These are phyloP conservation scores for Hyperoodon ampullatus DNA, from an alignment of 2,113 vertebrate species.

Conservation along the genomic window DNA sequence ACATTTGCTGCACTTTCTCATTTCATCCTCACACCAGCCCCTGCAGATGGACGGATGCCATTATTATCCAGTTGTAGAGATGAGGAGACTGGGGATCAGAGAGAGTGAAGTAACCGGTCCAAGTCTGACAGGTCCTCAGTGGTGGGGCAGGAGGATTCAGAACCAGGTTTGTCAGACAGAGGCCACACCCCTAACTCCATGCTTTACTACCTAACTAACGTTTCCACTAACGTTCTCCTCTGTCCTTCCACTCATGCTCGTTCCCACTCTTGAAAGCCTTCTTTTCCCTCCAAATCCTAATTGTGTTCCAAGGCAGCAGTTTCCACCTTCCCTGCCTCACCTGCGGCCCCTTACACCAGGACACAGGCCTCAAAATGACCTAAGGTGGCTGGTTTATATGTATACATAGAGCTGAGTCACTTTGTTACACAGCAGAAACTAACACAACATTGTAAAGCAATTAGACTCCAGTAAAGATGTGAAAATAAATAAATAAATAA, in stretches of 20 bases:
- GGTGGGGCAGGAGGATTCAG: background rate
- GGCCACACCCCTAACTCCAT: background rate
- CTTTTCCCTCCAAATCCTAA: background rate
- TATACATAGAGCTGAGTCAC: too few species aligned
- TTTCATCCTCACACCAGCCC: background rate
- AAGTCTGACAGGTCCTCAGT: background rate
- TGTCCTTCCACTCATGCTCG: rapidly evolving
- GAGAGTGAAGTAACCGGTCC: background rate
- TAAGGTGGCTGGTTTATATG: too few species aligned
- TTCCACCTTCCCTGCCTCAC: too few species aligned
- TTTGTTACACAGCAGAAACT: too few species aligned
- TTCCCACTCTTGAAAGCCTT: background rate
- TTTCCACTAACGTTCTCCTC: too few species aligned
- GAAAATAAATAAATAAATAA: too few species aligned
- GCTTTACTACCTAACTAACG: background rate
- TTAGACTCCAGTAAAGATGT: too few species aligned
- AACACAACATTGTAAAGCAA: too few species aligned
- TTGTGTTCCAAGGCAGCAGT: background rate
- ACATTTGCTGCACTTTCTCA: background rate
- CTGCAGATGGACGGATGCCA: background rate
- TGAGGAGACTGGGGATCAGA: background rate
- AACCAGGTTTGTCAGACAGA: background rate
- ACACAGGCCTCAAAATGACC: background rate
- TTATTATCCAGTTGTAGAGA: background rate
- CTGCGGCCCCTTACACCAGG: background rate